A percentile compares a stretch with the other conserved stretches of the same genome.
Evolutionary conservation across 2,113 vertebrate species (phyloP).

Genomic region (Callaeas wilsoni): DNA sequence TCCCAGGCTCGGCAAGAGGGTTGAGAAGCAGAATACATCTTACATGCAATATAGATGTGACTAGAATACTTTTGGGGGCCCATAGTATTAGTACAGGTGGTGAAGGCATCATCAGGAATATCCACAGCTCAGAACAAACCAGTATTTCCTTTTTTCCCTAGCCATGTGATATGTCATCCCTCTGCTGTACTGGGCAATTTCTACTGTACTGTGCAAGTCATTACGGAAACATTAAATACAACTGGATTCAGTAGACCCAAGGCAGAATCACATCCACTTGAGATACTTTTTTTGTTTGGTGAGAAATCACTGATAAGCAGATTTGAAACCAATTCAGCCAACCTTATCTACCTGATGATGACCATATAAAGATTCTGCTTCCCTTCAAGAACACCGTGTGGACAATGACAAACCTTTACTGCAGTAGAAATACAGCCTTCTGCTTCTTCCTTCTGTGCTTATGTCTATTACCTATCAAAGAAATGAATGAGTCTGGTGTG

Average conservation of each 20-base stretch:
- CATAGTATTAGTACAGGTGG: background rate
- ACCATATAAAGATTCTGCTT: background rate
- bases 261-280: background rate
- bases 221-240: background rate
- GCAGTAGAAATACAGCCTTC: background rate
- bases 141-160: background rate
- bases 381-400: accelerated
- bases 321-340: background rate
- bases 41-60: background rate
- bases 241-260: background rate
- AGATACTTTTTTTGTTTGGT: background rate
- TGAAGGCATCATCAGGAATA: background rate
- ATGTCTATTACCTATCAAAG: background rate
- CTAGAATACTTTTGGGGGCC: background rate
- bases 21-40: background rate
- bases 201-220: background rate
- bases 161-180: background rate
- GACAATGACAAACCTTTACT: background rate
- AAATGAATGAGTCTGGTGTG: background rate
- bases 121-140: background rate
- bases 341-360: background rate
- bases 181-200: background rate
- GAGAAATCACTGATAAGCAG: background rate
- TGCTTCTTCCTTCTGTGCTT: background rate
- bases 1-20: background rate